Evolutionary conservation across 2,888 invertebrate genomes (phyloP).

Genomic region (Nephrocerus scutellatus): DNA sequence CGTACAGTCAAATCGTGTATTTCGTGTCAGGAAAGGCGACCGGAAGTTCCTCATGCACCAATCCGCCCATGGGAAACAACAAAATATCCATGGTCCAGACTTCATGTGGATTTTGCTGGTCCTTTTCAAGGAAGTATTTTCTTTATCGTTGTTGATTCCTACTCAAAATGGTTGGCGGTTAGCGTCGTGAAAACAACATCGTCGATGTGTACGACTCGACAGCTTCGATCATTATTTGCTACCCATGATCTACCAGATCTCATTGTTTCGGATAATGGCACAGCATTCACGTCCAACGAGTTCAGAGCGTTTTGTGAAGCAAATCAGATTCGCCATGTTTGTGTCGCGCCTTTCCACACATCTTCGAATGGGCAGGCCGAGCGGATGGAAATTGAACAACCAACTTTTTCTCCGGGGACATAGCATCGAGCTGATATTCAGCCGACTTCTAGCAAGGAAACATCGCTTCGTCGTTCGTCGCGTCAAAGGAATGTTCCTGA

Average conservation of each 20-base stretch:
- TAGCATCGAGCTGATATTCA: too few relatives aligned
- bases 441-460: too few relatives aligned
- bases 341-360: conserved; percentile 14
- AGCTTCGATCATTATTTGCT: conserved; percentile 11
- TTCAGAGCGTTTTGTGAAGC: conserved; percentile 13
- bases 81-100: too few relatives aligned
- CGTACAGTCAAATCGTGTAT: too few relatives aligned
- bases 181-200: conserved; percentile 13
- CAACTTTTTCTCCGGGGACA: too few relatives aligned
- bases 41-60: too few relatives aligned
- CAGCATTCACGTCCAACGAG: conserved; percentile 17
- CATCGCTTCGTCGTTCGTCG: too few relatives aligned
- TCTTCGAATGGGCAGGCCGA: conserved; percentile 13
- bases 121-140: conserved; percentile 14
- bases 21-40: too few relatives aligned
- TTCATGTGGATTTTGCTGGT: conserved; percentile 12
- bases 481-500: too few relatives aligned
- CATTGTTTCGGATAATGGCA: conserved; percentile 15
- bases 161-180: conserved; percentile 18
- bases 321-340: conserved; percentile 16
- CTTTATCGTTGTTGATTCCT: conserved; percentile 13
- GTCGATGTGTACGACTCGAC: conserved; percentile 6
- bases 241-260: conserved; percentile 14
- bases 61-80: too few relatives aligned
- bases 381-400: too few relatives aligned